Conservation (phyloP, 1,140 invertebrate species). For the Tribolium castaneum region DNA sequence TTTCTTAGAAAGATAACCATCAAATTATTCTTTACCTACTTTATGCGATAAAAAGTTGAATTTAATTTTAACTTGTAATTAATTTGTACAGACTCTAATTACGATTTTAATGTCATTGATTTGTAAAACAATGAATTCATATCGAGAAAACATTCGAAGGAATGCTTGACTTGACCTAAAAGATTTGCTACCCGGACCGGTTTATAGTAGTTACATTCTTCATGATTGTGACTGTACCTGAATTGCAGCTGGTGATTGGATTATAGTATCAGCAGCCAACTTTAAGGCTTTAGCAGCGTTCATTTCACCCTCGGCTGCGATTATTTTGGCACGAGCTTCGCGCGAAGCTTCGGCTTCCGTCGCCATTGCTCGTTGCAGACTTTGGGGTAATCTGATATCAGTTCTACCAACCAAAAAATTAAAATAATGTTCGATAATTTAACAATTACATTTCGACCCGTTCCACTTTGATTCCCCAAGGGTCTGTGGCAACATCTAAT, state of each 20-base stretch:
- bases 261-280: constrained; percentile 90
- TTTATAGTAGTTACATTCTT: too few relatives aligned
- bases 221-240: too few relatives aligned
- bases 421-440: background rate
- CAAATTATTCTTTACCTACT: too few relatives aligned
- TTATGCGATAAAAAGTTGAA: too few relatives aligned
- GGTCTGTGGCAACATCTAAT: constrained; percentile 92
- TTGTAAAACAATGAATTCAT: too few relatives aligned
- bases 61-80: too few relatives aligned
- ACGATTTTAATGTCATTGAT: too few relatives aligned
- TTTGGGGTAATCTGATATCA: constrained; percentile 86
- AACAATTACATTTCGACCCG: constrained; percentile 89
- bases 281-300: constrained; percentile 88
- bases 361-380: constrained; percentile 88
- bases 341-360: constrained; percentile 87
- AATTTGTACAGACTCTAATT: too few relatives aligned
- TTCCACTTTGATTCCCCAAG: constrained; percentile 97
- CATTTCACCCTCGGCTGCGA: constrained; percentile 85
- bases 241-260: background rate
- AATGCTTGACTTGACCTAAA: too few relatives aligned
- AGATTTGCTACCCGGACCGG: too few relatives aligned
- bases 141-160: too few relatives aligned
- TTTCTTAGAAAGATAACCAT: too few relatives aligned
- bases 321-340: constrained; percentile 81
- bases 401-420: constrained; percentile 72